Conservation (phyloP, 2,113 vertebrate genomes). For the Sitta europaea region DNA sequence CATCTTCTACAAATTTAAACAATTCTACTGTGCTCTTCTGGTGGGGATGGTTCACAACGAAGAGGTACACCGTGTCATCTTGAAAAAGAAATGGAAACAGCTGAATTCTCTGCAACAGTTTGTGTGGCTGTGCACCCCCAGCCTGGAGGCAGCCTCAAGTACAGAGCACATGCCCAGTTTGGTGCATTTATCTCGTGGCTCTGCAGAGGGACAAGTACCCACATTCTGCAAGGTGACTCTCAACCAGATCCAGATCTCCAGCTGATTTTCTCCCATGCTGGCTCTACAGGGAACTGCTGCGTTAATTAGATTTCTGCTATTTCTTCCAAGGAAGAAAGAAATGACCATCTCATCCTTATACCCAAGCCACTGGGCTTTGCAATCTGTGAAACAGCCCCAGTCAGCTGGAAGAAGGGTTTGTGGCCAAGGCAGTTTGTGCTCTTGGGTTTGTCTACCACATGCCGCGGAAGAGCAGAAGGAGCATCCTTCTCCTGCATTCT, state of each 20-base stretch:
- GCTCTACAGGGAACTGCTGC: background rate
- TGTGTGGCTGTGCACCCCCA: background rate
- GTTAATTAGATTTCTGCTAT: background rate
- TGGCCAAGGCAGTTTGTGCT: background rate
- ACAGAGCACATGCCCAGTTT: background rate
- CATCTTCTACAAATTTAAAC: constrained; percentile 84
- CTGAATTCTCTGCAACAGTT: background rate
- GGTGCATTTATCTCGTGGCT: background rate
- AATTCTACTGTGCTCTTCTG: constrained; percentile 82
- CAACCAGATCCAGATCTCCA: background rate
- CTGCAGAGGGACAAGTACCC: background rate
- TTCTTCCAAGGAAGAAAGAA: background rate
- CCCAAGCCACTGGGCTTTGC: background rate
- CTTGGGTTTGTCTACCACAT: background rate
- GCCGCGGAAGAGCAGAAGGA: background rate
- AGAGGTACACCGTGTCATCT: constrained; percentile 85
- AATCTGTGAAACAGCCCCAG: background rate
- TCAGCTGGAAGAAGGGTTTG: background rate
- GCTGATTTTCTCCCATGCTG: background rate
- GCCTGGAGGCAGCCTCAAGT: background rate
- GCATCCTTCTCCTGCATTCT: background rate
- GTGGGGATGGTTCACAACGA: constrained; percentile 89
- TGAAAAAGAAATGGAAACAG: background rate
- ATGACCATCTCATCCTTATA: background rate
- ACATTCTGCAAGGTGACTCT: background rate